Evolutionary conservation across 2,888 invertebrate species (phyloP), one percentile per base, ranked within the genome.

Genomic region (Trachelus troglodyta): DNA sequence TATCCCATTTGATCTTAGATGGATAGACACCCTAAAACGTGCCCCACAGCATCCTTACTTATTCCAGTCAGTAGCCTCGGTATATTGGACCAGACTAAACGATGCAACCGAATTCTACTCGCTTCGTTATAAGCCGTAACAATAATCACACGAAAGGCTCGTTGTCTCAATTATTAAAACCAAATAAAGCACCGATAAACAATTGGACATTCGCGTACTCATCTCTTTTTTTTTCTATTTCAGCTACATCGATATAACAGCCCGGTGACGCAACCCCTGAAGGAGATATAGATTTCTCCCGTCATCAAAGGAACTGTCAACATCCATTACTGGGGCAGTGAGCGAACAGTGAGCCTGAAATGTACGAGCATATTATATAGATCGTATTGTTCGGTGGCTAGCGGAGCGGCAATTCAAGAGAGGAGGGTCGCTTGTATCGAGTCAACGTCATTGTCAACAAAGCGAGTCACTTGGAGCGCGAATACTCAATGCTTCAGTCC

Each of bases 221-320:
- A 2, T 15, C 34, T 4, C 0, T 34, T 56, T 56, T 56, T 40
- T 3, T 56, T 23, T 15, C 23, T 56, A 56, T 56, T 56, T 23
- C 23, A 56, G 40, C 1, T 9, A 56, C 23, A 56, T 56, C 40
- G 40, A 23, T 56, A 56, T 56, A 56, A 56, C 23, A 56, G 40
- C 23, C 40, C 23, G 4, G 40, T 56, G 40, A 56, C 40, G 40
- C 40, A 56, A 56, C 40, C 40, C 40, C 40, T 0, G 40, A 23
- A 56, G 40, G 40, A 56, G 40, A 56, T 56, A 56, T 56, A 56
- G 40, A 56, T 56, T 56, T 56, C 40, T 56, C 40, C 69, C 79
- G 80, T 83, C 86, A 74, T 86, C 85, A 87, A 86, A 86, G 87
- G 84, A 82, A 81, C 87, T 83, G 85, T 87, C 87, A 82, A 81